Percentiles rank a stretch among this genome's conserved stretches.
Evolutionary conservation across 1,140 invertebrate species (phyloP).

Genomic region (Asobara japonica): DNA sequence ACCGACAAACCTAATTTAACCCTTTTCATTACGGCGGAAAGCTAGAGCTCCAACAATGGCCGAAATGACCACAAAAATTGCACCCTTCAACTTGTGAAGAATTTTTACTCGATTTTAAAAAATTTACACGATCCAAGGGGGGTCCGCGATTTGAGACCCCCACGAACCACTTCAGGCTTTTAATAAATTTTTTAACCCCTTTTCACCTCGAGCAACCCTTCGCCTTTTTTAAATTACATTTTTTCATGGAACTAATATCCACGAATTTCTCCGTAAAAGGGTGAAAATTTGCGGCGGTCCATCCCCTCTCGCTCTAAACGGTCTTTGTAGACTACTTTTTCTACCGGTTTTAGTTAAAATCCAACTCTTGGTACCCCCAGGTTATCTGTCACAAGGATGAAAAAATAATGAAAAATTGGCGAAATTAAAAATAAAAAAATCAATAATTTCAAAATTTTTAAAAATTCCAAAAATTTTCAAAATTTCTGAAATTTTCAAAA

Average conservation of each 20-base stretch:
- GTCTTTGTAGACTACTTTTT: too few species aligned
- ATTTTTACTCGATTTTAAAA: constrained; percentile 24
- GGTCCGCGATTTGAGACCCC: constrained; percentile 18
- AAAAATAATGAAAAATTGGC: too few species aligned
- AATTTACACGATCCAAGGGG: constrained; percentile 27
- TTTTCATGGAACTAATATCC: constrained; percentile 36
- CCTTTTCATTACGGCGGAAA: constrained; percentile 8
- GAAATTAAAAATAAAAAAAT: too few species aligned
- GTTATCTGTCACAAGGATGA: too few species aligned
- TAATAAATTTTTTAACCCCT: constrained; percentile 16
- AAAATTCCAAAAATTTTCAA: too few species aligned
- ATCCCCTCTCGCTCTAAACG: neutral
- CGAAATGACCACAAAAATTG: constrained; percentile 20
- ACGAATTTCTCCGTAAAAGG: constrained; percentile 44
- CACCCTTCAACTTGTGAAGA: neutral
- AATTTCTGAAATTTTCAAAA: too few species aligned
- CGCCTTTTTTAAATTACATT: constrained; percentile 34
- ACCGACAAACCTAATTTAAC: constrained; percentile 19
- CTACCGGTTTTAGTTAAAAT: too few species aligned
- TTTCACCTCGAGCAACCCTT: constrained; percentile 33
- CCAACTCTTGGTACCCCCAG: too few species aligned
- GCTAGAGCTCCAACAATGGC: neutral
- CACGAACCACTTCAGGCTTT: constrained; percentile 5
- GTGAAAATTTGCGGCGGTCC: constrained; percentile 47
- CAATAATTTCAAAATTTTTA: too few species aligned